A percentile compares a stretch with the other conserved stretches of the same genome.
Conservation (phyloP, 2,113 vertebrate genomes). For the Chitala chitala region DNA sequence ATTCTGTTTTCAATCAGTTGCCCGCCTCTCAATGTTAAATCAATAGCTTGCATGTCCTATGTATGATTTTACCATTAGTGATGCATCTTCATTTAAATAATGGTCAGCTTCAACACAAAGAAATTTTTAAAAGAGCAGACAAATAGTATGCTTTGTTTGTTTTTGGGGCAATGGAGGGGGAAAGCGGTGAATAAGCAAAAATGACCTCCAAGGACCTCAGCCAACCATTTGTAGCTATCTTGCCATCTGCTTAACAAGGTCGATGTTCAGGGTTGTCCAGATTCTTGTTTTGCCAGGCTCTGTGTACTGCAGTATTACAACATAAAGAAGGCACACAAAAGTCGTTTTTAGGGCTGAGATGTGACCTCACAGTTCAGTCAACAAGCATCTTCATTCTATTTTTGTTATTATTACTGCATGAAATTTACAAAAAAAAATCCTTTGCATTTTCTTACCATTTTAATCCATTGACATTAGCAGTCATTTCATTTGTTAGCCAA, state of each 20-base stretch:
- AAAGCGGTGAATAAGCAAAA: background rate
- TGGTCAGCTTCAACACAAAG: constrained; percentile 21
- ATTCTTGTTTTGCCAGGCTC: too few species aligned
- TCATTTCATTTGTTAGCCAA: background rate
- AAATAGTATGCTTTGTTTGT: constrained; percentile 32
- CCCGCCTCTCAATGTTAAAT: background rate
- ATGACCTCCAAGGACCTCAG: background rate
- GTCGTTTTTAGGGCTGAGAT: too few species aligned
- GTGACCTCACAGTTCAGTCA: background rate
- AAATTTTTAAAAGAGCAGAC: constrained; percentile 51
- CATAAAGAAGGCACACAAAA: too few species aligned
- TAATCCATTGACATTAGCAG: too few species aligned
- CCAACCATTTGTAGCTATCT: too few species aligned
- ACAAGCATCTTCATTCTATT: background rate
- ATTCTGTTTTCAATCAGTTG: constrained; percentile 7
- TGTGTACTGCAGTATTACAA: too few species aligned
- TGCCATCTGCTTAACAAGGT: too few species aligned
- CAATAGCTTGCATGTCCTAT: background rate
- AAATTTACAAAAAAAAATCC: too few species aligned
- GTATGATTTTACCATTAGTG: background rate
- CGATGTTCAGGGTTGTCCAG: too few species aligned
- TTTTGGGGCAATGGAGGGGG: constrained; percentile 10
- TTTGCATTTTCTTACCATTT: background rate
- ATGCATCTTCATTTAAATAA: constrained; percentile 13
- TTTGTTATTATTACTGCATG: background rate